phyloP scores from a whole-genome alignment of 2,797 vertebrate species.

The Pyrocephalus nanus region DNA sequence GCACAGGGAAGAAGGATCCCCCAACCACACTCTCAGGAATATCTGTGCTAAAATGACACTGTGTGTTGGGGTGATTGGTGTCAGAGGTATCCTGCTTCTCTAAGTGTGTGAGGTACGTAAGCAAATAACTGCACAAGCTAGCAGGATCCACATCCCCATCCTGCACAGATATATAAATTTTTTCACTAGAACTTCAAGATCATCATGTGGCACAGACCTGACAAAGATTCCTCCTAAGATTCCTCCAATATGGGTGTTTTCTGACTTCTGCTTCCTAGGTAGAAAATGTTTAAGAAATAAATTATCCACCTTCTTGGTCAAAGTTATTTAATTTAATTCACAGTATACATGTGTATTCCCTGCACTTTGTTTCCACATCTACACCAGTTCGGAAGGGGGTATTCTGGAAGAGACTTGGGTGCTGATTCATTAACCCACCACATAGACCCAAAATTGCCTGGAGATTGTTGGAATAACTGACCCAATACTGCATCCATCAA shows the following conservation, averaged over 20 bases:
- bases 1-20: background rate
- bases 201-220: background rate
- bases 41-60: background rate
- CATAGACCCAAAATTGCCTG: background rate
- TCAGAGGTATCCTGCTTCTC: background rate
- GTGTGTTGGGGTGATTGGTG: background rate
- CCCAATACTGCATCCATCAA: background rate
- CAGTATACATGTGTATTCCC: background rate
- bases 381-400: background rate
- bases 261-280: background rate
- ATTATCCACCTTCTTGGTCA: background rate
- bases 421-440: background rate
- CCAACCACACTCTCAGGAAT: background rate
- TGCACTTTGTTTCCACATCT: background rate
- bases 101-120: background rate
- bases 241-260: background rate
- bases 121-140: background rate
- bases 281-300: background rate
- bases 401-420: background rate
- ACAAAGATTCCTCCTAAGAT: background rate
- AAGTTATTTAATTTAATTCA: background rate
- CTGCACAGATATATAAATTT: background rate
- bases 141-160: background rate
- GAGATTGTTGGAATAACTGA: background rate
- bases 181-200: background rate